A percentile compares a stretch with the other conserved stretches of the same genome.
These are phyloP conservation scores for Silvanus unidentatus DNA, from an alignment of 2,888 invertebrate genomes.

Conservation along the genomic window DNA sequence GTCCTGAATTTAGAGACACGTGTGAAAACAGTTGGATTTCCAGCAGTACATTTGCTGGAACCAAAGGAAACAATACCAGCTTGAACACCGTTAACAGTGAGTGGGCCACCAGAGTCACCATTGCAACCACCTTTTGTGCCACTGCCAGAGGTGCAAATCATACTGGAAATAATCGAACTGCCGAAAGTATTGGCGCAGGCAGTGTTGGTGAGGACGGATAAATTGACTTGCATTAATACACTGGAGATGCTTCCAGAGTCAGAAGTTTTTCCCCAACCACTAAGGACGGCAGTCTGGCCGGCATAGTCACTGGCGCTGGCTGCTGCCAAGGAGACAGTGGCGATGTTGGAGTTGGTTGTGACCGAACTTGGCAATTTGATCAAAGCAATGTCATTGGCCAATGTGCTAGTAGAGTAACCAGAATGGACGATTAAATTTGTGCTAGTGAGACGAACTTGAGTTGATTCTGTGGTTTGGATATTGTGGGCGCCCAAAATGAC, in stretches of 20 bases:
- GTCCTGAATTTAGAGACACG: constrained; percentile 25
- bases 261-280: constrained; percentile 47
- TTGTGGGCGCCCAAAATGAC: too few species aligned
- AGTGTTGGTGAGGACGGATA: constrained; percentile 43
- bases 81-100: constrained; percentile 16
- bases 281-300: constrained; percentile 40
- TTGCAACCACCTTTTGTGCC: constrained; percentile 46
- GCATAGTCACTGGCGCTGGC: constrained; percentile 35
- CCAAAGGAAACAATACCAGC: constrained; percentile 29
- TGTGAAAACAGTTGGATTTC: constrained; percentile 39
- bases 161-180: constrained; percentile 40
- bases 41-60: constrained; percentile 31
- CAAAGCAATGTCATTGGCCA: constrained; percentile 21
- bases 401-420: constrained; percentile 11
- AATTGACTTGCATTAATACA: constrained; percentile 41
- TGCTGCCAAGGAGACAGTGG: constrained; percentile 11
- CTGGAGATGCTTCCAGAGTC: constrained; percentile 40
- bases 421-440: constrained; percentile 17
- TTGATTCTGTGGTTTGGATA: too few species aligned
- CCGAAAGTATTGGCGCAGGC: constrained; percentile 45
- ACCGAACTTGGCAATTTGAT: constrained; percentile 18
- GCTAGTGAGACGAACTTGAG: constrained; percentile 11
- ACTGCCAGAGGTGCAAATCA: constrained; percentile 47
- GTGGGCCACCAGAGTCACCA: constrained; percentile 43
- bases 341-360: constrained; percentile 13